A percentile compares a stretch with the other conserved stretches of the same genome.
Conservation (phyloP, 2,113 vertebrate genomes). For the Cacatua alba region DNA sequence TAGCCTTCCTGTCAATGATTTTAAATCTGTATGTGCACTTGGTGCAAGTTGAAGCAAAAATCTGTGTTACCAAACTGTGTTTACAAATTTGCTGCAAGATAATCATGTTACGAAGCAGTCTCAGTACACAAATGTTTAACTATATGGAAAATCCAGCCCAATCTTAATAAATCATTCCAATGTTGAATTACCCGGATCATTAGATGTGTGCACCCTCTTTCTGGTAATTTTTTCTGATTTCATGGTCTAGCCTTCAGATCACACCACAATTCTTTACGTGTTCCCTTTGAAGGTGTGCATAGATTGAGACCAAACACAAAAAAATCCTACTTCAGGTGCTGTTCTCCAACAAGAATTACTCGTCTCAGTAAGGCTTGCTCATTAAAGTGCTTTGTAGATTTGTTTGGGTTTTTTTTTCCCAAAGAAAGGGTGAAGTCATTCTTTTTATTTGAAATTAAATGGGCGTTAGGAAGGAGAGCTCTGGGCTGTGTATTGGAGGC, state of each 20-base stretch:
- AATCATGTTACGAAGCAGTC: neutral
- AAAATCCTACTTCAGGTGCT: neutral
- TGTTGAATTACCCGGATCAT: constrained; percentile 29
- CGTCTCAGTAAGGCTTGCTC: neutral
- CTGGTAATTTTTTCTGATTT: neutral
- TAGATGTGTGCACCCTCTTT: neutral
- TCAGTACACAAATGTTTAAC: constrained; percentile 31
- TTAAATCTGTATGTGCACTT: neutral
- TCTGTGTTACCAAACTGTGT: neutral
- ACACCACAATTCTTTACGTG: neutral
- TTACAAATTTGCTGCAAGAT: neutral
- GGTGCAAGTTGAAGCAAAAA: constrained; percentile 28
- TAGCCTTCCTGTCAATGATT: neutral
- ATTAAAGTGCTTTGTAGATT: neutral
- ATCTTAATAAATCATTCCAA: neutral
- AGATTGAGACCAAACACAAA: neutral
- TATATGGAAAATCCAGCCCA: neutral
- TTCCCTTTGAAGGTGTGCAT: neutral
- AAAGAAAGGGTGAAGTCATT: neutral
- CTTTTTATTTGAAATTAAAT: neutral
- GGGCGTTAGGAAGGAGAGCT: neutral
- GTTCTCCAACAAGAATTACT: neutral
- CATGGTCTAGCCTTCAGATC: neutral
- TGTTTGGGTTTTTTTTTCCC: neutral
- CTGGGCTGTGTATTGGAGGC: neutral